A percentile compares a stretch with the other conserved stretches of the same genome.
phyloP scores from a whole-genome alignment of 2,888 invertebrate species.

The Carpatolechia fugitivella region DNA sequence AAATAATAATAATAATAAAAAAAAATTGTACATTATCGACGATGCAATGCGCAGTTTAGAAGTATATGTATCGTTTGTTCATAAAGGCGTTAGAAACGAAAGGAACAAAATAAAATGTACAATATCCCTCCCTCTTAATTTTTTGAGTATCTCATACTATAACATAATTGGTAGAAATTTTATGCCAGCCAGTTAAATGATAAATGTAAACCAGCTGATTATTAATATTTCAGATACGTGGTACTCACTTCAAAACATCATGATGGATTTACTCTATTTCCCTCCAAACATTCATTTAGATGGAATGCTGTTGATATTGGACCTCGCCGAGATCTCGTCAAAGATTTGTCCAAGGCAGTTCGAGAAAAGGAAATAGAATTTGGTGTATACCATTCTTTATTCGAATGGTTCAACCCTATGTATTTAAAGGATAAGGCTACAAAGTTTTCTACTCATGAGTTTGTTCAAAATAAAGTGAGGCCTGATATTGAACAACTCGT shows the following conservation, averaged over 20 bases:
- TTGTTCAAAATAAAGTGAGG: slow-evolving; percentile 84
- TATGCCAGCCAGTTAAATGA: no score
- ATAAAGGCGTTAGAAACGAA: no score
- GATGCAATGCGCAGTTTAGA: no score
- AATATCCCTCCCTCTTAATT: no score
- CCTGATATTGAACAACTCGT: slow-evolving; percentile 91
- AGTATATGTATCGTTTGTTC: no score
- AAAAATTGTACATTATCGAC: no score
- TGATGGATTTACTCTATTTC: slow-evolving; percentile 91
- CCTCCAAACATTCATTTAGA: slow-evolving; percentile 88
- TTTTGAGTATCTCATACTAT: no score
- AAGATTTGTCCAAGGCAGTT: slow-evolving; percentile 86
- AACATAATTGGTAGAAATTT: no score
- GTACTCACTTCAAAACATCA: slow-evolving; percentile 94
- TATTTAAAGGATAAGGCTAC: slow-evolving; percentile 49
- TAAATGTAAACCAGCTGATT: no score
- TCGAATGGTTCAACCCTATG: not conserved
- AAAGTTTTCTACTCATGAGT: slow-evolving; percentile 81
- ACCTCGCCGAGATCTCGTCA: slow-evolving; percentile 87
- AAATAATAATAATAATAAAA: no score
- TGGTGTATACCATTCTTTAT: slow-evolving; percentile 81
- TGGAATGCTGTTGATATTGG: slow-evolving; percentile 92
- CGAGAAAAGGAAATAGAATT: slow-evolving; percentile 83
- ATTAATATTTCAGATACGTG: slow-evolving; percentile 82
- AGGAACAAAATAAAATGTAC: no score